A percentile compares a stretch with the other conserved stretches of the same genome.
phyloP scores from a whole-genome alignment of 1,140 invertebrate genomes.

The Armadillidium nasatum region DNA sequence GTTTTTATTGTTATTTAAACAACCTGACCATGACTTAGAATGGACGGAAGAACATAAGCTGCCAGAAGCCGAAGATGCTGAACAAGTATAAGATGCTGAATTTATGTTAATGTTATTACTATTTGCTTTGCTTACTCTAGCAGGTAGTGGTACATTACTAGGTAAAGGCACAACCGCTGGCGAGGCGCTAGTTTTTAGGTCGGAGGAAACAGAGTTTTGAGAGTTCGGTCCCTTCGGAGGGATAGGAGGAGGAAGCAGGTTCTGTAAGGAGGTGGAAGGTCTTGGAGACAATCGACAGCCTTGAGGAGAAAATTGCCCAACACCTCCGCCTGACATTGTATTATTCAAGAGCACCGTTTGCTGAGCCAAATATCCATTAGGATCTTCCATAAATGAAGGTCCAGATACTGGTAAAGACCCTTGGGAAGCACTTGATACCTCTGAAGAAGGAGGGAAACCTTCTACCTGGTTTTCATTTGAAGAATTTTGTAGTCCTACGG shows the following conservation, averaged over 20 bases:
- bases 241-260: conserved; percentile 30
- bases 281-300: conserved; percentile 53
- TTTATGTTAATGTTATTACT: conserved; percentile 19
- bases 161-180: conserved; percentile 51
- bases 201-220: conserved; percentile 16
- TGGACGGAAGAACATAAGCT: conserved; percentile 23
- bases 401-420: conserved; percentile 44
- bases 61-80: conserved; percentile 31
- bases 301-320: conserved; percentile 43
- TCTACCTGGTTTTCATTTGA: conserved; percentile 12
- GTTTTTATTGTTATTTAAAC: conserved; percentile 12
- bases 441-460: conserved; percentile 17
- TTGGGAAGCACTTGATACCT: not conserved
- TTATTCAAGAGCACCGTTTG: conserved; percentile 77
- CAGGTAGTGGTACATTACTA: conserved; percentile 49
- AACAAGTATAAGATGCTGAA: conserved; percentile 23
- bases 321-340: conserved; percentile 62
- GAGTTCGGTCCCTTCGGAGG: conserved; percentile 22
- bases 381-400: conserved; percentile 80
- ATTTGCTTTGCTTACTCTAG: conserved; percentile 37
- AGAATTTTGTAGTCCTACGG: not conserved
- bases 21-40: conserved; percentile 21
- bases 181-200: conserved; percentile 27
- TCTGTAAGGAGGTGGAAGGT: conserved; percentile 29
- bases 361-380: conserved; percentile 78